These are phyloP conservation scores for Microcebus jonahi DNA, from an alignment of 2,113 vertebrate genomes.

Conservation along the genomic window DNA sequence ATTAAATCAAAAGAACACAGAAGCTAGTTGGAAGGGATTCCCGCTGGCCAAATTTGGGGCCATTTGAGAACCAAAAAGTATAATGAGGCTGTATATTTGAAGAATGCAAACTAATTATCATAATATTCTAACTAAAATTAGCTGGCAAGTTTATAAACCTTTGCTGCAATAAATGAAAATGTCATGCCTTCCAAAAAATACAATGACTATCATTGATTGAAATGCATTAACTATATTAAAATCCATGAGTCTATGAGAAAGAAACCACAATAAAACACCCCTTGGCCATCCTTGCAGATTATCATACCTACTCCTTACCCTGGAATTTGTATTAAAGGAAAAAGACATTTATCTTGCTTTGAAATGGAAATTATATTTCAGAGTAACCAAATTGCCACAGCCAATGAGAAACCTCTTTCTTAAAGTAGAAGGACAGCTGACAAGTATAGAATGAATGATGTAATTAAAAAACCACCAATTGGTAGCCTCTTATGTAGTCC, in stretches of 20 bases:
- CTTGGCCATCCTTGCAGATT: constrained; percentile 4
- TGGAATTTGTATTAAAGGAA: constrained; percentile 36
- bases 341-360: constrained; percentile 13
- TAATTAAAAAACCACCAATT: constrained; percentile 18
- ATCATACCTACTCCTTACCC: neutral
- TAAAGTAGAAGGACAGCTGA: constrained; percentile 15
- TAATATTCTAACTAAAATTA: constrained; percentile 43
- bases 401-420: constrained; percentile 45
- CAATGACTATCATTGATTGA: neutral
- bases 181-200: constrained; percentile 35
- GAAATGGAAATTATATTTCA: constrained; percentile 22
- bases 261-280: constrained; percentile 40
- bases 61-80: constrained; percentile 1
- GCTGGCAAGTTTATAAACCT: constrained; percentile 33
- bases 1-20: neutral
- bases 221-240: constrained; percentile 54
- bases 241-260: neutral
- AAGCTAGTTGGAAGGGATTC: neutral
- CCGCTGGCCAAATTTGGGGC: neutral
- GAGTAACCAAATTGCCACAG: constrained; percentile 6
- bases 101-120: constrained; percentile 53
- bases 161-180: constrained; percentile 45
- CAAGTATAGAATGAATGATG: neutral
- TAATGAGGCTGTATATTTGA: neutral
- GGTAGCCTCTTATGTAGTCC: neutral